phyloP scores from a whole-genome alignment of 2,797 vertebrate genomes.

The Sphenodon punctatus region DNA sequence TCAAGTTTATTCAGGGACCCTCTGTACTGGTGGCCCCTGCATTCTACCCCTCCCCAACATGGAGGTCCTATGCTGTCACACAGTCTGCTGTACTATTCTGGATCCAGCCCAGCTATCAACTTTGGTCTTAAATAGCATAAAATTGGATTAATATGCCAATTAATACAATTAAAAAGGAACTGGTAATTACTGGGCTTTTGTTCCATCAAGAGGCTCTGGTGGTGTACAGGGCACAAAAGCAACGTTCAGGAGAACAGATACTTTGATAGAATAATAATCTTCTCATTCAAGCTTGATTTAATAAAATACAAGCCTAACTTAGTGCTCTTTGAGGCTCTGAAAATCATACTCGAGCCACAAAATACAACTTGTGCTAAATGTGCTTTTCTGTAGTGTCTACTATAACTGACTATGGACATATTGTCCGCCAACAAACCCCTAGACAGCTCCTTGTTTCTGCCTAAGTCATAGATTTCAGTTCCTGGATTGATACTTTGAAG shows the following conservation, averaged over 20 bases:
- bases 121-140: background rate
- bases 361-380: background rate
- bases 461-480: background rate
- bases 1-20: too few relatives aligned
- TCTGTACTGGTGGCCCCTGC: too few relatives aligned
- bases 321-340: background rate
- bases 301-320: background rate
- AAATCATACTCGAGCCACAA: background rate
- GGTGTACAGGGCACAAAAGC: background rate
- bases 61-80: too few relatives aligned
- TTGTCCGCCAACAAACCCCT: too few relatives aligned
- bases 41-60: too few relatives aligned
- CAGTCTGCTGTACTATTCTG: too few relatives aligned
- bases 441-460: background rate
- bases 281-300: background rate
- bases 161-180: slow-evolving; percentile 18
- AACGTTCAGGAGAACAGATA: background rate
- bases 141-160: slow-evolving; percentile 12
- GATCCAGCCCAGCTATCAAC: too few relatives aligned
- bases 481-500: background rate
- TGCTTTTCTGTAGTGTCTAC: background rate
- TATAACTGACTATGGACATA: too few relatives aligned
- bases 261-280: background rate
- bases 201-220: background rate
- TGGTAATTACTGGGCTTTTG: background rate